Evolutionary conservation across 2,888 invertebrate genomes (phyloP).

Genomic region (Mimas tiliae): DNA sequence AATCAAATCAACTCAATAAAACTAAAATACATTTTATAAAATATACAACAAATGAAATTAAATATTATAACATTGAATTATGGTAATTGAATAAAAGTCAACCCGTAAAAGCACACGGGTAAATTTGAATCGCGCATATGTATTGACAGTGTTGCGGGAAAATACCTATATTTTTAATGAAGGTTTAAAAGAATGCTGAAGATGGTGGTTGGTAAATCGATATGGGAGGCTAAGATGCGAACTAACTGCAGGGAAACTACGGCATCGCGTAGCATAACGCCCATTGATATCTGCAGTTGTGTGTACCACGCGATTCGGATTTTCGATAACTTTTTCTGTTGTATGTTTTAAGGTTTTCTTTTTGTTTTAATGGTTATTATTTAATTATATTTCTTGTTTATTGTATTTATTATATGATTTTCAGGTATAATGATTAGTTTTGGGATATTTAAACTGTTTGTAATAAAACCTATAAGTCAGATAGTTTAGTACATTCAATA

Average conservation of each 20-base stretch:
- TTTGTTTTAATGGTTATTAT: neutral
- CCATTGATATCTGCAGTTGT: slow-evolving; percentile 76
- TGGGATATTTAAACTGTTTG: neutral
- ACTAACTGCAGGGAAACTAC: slow-evolving; percentile 80
- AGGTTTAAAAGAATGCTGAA: slow-evolving; percentile 55
- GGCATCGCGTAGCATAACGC: slow-evolving; percentile 76
- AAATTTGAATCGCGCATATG: neutral
- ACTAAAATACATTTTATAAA: neutral
- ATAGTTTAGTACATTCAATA: too few species aligned
- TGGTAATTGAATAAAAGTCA: neutral
- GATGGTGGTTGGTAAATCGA: slow-evolving; percentile 63
- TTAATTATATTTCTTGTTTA: neutral
- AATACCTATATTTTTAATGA: slow-evolving; percentile 26
- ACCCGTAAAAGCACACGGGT: slow-evolving; percentile 12
- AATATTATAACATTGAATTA: neutral
- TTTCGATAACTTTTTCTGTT: slow-evolving; percentile 12
- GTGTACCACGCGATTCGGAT: slow-evolving; percentile 29
- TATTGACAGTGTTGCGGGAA: neutral
- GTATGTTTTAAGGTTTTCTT: neutral
- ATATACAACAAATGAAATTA: neutral
- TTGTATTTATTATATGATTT: neutral
- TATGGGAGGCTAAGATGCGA: slow-evolving; percentile 76
- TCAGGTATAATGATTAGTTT: neutral
- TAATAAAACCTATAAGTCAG: neutral
- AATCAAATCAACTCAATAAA: neutral